A percentile compares a stretch with the other conserved stretches of the same genome.
Evolutionary conservation across 2,888 invertebrate species (phyloP).

Genomic region (Spodoptera littoralis): DNA sequence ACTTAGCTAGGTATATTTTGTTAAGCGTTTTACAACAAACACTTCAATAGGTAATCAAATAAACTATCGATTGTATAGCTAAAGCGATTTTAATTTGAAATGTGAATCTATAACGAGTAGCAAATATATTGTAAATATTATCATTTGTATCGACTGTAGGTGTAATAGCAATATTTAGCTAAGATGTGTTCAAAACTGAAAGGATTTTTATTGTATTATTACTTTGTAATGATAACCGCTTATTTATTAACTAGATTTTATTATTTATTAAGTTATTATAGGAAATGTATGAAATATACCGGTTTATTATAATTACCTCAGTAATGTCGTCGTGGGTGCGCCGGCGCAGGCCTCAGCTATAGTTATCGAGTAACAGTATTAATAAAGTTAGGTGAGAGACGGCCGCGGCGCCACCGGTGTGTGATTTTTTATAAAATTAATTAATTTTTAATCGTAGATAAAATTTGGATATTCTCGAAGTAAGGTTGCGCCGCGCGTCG

Average conservation of each 20-base stretch:
- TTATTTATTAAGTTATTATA: conserved; percentile 81
- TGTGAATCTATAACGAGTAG: conserved; percentile 71
- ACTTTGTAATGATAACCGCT: conserved; percentile 75
- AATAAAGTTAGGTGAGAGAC: conserved; percentile 69
- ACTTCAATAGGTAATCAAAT: conserved; percentile 68
- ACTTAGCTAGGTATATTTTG: conserved; percentile 83
- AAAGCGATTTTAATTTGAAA: conserved; percentile 68
- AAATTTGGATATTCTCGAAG: conserved; percentile 54
- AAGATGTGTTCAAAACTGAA: conserved; percentile 86
- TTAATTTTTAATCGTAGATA: conserved; percentile 59
- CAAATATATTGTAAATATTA: conserved; percentile 80
- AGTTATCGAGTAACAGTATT: conserved; percentile 75
- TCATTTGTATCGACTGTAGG: conserved; percentile 80
- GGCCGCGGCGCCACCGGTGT: conserved; percentile 68
- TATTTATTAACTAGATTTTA: conserved; percentile 84
- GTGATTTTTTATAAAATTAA: conserved; percentile 59
- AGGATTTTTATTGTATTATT: conserved; percentile 75
- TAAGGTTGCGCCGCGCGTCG: conserved; percentile 38
- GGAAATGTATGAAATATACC: conserved; percentile 66
- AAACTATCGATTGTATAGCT: conserved; percentile 72
- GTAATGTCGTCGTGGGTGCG: conserved; percentile 52
- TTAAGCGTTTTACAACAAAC: conserved; percentile 76
- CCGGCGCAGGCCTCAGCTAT: conserved; percentile 46
- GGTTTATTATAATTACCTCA: conserved; percentile 76
- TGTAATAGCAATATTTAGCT: conserved; percentile 85